Evolutionary conservation across 1,140 invertebrate species (phyloP).

Genomic region (Ostrea denselamellosa): DNA sequence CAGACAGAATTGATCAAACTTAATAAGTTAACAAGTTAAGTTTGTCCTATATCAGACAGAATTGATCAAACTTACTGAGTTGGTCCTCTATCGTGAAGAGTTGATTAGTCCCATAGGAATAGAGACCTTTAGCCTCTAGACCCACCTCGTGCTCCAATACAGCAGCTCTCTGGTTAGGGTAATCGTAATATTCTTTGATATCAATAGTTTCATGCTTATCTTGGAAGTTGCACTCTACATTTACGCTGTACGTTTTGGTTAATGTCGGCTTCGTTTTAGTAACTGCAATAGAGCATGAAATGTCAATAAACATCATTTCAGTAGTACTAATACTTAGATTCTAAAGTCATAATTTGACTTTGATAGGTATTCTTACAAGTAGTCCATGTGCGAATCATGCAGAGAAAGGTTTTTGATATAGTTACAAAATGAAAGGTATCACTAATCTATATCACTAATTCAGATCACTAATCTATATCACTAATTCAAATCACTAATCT

Average conservation of each 20-base stretch:
- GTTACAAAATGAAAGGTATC: too few relatives aligned
- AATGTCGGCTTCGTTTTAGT: conserved; percentile 49
- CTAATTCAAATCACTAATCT: too few relatives aligned
- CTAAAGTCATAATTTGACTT: too few relatives aligned
- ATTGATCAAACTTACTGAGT: conserved; percentile 29
- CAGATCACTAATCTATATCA: too few relatives aligned
- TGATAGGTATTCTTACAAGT: too few relatives aligned
- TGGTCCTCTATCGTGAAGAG: conserved; percentile 49
- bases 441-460: too few relatives aligned
- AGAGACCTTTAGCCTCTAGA: conserved; percentile 49
- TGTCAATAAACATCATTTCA: too few relatives aligned
- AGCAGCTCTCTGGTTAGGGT: conserved; percentile 54
- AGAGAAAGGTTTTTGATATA: too few relatives aligned
- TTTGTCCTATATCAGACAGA: not conserved
- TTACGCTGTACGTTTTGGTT: conserved; percentile 52
- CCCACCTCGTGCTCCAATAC: conserved; percentile 50
- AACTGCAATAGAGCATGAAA: not conserved
- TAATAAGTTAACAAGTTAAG: not conserved
- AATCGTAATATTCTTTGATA: conserved; percentile 60
- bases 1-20: not conserved
- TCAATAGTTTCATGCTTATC: conserved; percentile 57
- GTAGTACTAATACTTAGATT: too few relatives aligned
- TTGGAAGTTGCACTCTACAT: conserved; percentile 62
- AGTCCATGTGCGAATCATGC: too few relatives aligned
- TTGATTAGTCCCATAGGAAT: conserved; percentile 56